These are phyloP conservation scores for Conops quadrifasciatus DNA, from an alignment of 2,888 invertebrate species.

Conservation along the genomic window DNA sequence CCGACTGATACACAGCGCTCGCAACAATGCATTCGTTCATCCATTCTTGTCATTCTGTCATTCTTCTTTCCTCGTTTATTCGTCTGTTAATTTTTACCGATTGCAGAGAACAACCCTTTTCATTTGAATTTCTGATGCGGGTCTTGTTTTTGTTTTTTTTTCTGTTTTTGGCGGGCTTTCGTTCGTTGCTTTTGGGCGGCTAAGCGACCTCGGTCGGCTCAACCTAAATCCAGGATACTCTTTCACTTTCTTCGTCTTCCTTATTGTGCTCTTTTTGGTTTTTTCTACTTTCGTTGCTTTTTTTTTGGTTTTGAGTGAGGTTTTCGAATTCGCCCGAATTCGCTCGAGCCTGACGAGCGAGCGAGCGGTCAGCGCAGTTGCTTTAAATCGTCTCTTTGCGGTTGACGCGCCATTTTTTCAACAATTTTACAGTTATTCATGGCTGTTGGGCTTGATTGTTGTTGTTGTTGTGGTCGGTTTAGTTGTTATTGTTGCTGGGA, in stretches of 20 bases:
- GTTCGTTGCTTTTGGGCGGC: background rate
- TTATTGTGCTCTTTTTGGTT: background rate
- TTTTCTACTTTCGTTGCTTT: background rate
- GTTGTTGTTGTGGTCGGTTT: constrained; percentile 1
- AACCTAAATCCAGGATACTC: background rate
- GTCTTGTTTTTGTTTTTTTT: background rate
- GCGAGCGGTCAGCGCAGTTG: background rate
- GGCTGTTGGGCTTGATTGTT: background rate
- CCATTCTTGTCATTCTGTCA: background rate
- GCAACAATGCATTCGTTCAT: too few relatives aligned
- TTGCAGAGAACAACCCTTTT: constrained; percentile 6
- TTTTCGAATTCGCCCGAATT: background rate
- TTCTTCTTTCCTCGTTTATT: background rate
- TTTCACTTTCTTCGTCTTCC: background rate
- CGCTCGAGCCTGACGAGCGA: constrained; percentile 15
- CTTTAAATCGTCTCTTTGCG: constrained; percentile 23
- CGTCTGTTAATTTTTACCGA: background rate
- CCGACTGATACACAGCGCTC: background rate
- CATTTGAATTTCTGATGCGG: background rate
- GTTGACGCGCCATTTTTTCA: constrained; percentile 21
- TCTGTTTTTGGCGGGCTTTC: background rate
- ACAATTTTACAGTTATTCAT: background rate
- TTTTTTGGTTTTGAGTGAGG: background rate
- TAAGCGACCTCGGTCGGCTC: too few relatives aligned
- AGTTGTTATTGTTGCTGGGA: background rate